Evolutionary conservation across 2,113 vertebrate genomes (phyloP).

Genomic region (Triplophysa tibetana): DNA sequence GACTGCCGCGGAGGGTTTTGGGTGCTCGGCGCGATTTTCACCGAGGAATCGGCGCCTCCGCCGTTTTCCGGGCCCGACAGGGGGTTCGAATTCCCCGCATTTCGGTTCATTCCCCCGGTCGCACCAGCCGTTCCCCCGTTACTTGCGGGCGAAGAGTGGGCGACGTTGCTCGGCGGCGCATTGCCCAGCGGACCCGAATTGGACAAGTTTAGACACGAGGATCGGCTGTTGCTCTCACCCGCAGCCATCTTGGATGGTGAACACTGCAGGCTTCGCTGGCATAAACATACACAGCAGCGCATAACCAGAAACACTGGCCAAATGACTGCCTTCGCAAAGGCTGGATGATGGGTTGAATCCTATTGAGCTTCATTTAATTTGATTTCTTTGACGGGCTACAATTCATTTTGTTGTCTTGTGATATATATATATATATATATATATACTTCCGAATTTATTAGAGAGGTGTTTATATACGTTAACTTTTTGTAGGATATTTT

Average conservation of each 20-base stretch:
- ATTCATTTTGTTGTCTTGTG: not conserved
- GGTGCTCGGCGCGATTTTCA: constrained; percentile 53
- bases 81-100: constrained; percentile 57
- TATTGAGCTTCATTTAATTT: not conserved
- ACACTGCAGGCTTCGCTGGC: constrained; percentile 58
- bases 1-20: constrained; percentile 55
- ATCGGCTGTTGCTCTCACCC: constrained; percentile 71
- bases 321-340: constrained; percentile 41
- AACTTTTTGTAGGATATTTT: no score
- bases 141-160: constrained; percentile 59
- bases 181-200: constrained; percentile 61
- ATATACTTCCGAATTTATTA: no score
- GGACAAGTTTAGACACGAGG: constrained; percentile 60
- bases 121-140: constrained; percentile 61
- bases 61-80: constrained; percentile 64
- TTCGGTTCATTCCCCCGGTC: constrained; percentile 42
- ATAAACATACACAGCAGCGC: constrained; percentile 64
- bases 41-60: constrained; percentile 55
- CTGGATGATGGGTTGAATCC: constrained; percentile 15
- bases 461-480: no score
- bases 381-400: not conserved
- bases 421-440: no score
- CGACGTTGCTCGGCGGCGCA: constrained; percentile 58
- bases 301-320: constrained; percentile 56
- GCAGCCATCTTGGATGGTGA: constrained; percentile 81